Conservation (phyloP, 2,888 invertebrate species). For the Cerastoderma edule region DNA sequence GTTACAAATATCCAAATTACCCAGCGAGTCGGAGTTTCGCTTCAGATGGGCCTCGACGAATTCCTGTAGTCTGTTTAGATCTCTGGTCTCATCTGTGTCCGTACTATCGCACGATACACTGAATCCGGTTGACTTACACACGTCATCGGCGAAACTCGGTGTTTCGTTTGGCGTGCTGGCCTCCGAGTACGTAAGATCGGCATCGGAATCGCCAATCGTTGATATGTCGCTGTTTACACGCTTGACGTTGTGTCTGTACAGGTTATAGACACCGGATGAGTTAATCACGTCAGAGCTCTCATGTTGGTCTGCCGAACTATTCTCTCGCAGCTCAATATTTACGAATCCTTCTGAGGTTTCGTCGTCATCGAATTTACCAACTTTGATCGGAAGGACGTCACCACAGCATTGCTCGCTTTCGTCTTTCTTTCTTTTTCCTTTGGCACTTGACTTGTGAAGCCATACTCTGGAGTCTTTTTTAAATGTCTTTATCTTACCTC, state of each 20-base stretch:
- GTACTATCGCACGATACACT: not conserved
- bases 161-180: constrained; percentile 31
- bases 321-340: not conserved
- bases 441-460: constrained; percentile 54
- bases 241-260: not conserved
- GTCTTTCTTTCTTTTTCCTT: constrained; percentile 18
- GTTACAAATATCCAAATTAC: constrained; percentile 18
- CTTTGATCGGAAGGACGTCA: not conserved
- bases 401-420: not conserved
- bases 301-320: not conserved
- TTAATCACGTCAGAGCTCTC: not conserved
- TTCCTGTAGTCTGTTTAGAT: not conserved
- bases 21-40: not conserved
- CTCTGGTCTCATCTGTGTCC: not conserved
- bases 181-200: constrained; percentile 48
- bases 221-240: constrained; percentile 12
- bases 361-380: constrained; percentile 1
- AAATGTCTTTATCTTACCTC: constrained; percentile 41
- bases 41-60: not conserved
- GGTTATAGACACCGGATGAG: not conserved
- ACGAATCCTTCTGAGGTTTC: not conserved
- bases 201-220: constrained; percentile 45
- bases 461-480: constrained; percentile 55
- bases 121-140: not conserved
- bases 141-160: constrained; percentile 6